Evolutionary conservation across 2,797 vertebrate species (phyloP).

Genomic region (Florisuga fusca): DNA sequence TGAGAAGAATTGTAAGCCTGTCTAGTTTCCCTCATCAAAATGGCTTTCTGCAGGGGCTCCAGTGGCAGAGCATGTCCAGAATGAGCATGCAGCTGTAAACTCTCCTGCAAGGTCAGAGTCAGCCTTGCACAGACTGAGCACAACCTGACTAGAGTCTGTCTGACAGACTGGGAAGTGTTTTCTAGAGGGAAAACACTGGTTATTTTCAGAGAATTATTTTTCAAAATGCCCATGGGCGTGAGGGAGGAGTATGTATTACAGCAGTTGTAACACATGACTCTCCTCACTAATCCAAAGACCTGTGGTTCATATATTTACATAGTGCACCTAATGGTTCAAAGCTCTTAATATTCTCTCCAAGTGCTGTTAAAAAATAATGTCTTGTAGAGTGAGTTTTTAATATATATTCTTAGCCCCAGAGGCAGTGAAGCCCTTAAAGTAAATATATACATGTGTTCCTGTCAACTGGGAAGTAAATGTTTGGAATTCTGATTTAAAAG

Average conservation of each 20-base stretch:
- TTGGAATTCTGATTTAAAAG: background rate
- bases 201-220: conserved; percentile 8
- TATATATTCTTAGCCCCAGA: background rate
- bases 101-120: background rate
- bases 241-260: background rate
- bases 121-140: background rate
- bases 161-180: background rate
- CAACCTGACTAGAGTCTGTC: background rate
- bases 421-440: background rate
- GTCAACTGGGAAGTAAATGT: background rate
- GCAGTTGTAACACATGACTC: background rate
- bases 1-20: background rate
- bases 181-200: background rate
- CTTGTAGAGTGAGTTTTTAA: conserved; percentile 11
- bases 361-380: conserved; percentile 43
- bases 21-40: background rate
- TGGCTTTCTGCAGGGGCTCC: background rate
- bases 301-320: background rate
- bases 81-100: background rate
- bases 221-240: background rate
- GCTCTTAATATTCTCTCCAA: conserved; percentile 1
- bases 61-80: background rate
- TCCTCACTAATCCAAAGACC: background rate
- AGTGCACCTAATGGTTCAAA: conserved; percentile 27
- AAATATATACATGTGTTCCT: background rate